Evolutionary conservation across 2,888 invertebrate genomes (phyloP).

Genomic region (Oscheius sp.): DNA sequence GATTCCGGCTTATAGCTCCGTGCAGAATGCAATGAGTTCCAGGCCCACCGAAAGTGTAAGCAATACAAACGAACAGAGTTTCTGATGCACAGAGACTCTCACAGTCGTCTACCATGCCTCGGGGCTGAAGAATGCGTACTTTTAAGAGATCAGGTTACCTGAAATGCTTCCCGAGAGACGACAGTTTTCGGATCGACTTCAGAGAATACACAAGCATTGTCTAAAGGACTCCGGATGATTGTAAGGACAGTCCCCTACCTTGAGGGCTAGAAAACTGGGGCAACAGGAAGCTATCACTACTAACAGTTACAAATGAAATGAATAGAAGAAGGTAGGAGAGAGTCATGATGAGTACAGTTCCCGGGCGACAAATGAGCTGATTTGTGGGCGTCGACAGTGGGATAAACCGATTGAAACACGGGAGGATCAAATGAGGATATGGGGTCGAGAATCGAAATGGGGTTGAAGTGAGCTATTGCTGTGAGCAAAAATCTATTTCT

Average conservation of each 20-base stretch:
- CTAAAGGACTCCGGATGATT: not conserved
- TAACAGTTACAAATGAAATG: not conserved
- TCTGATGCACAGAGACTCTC: slow-evolving; percentile 4
- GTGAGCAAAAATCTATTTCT: too few species aligned
- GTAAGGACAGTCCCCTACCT: not conserved
- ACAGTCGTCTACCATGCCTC: slow-evolving; percentile 11
- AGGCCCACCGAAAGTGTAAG: slow-evolving; percentile 17
- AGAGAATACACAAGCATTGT: not conserved
- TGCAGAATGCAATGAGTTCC: slow-evolving; percentile 23
- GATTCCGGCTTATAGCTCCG: not conserved
- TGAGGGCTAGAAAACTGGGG: not conserved
- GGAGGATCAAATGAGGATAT: not conserved
- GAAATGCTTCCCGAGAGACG: slow-evolving; percentile 16
- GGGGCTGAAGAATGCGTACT: not conserved
- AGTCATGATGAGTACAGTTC: not conserved
- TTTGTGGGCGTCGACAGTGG: not conserved
- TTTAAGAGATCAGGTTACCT: not conserved
- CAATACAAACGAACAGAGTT: slow-evolving; percentile 19
- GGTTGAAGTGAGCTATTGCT: too few species aligned
- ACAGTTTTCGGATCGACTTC: not conserved
- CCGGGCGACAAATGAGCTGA: not conserved
- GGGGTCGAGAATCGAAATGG: too few species aligned
- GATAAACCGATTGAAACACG: not conserved
- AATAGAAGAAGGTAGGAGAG: not conserved
- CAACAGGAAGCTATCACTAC: not conserved